A percentile compares a stretch with the other conserved stretches of the same genome.
Conservation (phyloP, 1,140 invertebrate species). For the Tachypleus tridentatus region DNA sequence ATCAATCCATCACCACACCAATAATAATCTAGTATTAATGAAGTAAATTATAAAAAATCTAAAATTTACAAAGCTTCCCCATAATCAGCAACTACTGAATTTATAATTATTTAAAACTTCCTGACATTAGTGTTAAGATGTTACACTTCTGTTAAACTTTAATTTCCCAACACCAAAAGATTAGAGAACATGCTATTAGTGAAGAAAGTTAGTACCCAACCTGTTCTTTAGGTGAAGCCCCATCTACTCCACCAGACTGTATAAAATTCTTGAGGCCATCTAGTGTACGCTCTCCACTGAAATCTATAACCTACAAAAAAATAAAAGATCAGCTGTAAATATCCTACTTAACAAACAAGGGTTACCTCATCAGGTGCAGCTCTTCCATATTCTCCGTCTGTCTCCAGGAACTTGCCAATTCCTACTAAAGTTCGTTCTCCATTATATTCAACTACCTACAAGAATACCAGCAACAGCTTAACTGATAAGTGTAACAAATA, state of each 20-base stretch:
- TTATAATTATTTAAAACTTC: too few species aligned
- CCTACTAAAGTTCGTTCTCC: constrained; percentile 90
- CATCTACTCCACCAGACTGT: constrained; percentile 56
- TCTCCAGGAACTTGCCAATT: constrained; percentile 83
- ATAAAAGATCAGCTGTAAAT: constrained; percentile 5
- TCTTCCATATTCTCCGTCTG: constrained; percentile 51
- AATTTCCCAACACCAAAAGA: too few species aligned
- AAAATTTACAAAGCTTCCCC: too few species aligned
- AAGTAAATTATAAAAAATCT: too few species aligned
- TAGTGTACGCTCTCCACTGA: constrained; percentile 85
- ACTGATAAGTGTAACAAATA: too few species aligned
- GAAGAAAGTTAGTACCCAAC: constrained; percentile 30
- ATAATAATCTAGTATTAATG: too few species aligned
- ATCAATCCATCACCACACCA: too few species aligned
- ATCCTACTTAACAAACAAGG: constrained; percentile 2
- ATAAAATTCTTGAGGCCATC: constrained; percentile 87
- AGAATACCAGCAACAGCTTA: background rate
- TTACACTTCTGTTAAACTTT: too few species aligned
- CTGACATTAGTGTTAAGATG: too few species aligned
- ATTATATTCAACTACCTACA: constrained; percentile 75
- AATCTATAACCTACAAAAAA: constrained; percentile 59
- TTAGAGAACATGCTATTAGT: too few species aligned
- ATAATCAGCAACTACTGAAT: too few species aligned
- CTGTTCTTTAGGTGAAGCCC: constrained; percentile 46
- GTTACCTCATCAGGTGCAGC: constrained; percentile 47